A percentile compares a stretch with the other conserved stretches of the same genome.
phyloP scores from a whole-genome alignment of 92 coral and sea anemone species.

The Zoanthus sociatus region DNA sequence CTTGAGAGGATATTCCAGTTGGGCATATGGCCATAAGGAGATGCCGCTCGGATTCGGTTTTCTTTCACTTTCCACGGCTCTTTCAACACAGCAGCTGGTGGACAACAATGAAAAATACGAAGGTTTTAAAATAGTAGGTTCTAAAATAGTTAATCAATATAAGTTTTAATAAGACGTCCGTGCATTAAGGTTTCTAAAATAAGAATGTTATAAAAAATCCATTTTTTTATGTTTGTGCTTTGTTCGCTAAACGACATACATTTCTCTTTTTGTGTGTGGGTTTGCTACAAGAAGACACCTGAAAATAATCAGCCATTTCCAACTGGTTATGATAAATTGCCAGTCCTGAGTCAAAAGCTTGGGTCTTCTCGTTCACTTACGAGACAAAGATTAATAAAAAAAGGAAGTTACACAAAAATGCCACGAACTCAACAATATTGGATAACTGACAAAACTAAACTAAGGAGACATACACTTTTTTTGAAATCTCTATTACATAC shows the following conservation, averaged over 20 bases:
- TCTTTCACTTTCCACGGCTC: conserved; percentile 98
- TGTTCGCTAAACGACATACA: background rate
- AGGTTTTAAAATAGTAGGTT: background rate
- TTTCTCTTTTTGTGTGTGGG: background rate
- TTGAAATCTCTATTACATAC: too few relatives aligned
- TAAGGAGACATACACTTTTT: too few relatives aligned
- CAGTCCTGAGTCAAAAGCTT: background rate
- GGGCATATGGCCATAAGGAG: conserved; percentile 98
- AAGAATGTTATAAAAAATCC: too few relatives aligned
- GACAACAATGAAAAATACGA: background rate
- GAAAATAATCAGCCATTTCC: background rate
- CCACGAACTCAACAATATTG: too few relatives aligned
- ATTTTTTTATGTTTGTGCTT: background rate
- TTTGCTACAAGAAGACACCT: background rate
- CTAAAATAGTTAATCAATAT: too few relatives aligned
- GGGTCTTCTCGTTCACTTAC: too few relatives aligned
- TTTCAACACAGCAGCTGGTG: conserved; percentile 93
- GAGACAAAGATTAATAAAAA: too few relatives aligned
- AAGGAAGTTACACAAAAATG: too few relatives aligned
- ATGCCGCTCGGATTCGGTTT: conserved; percentile 83
- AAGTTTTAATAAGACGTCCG: too few relatives aligned
- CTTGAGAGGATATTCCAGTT: conserved; percentile 98
- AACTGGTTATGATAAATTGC: background rate
- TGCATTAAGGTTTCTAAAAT: too few relatives aligned
- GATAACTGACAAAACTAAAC: too few relatives aligned